Percentiles rank a stretch among this genome's conserved stretches.
Conservation (phyloP, 2,888 invertebrate genomes). For the Eristalis arbustorum region DNA sequence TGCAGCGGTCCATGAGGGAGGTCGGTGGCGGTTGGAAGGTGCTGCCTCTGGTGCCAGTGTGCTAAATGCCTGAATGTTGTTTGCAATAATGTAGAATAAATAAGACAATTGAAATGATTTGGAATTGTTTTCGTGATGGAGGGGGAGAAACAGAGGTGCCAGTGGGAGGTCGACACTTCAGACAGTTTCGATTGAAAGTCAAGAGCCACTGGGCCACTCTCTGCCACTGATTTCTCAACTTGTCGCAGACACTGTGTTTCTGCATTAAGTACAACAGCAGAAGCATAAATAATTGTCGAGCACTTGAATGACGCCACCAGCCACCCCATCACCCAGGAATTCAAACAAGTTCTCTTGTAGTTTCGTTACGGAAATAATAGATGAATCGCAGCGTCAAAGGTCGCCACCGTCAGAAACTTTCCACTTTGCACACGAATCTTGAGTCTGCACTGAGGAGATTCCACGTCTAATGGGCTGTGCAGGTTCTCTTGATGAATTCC, state of each 20-base stretch:
- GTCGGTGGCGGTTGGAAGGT: neutral
- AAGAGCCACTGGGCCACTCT: neutral
- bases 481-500: neutral
- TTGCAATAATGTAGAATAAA: conserved; percentile 40
- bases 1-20: neutral
- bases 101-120: conserved; percentile 6
- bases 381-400: conserved; percentile 6
- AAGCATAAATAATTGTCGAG: conserved; percentile 48
- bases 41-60: neutral
- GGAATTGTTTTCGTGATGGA: neutral
- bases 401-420: conserved; percentile 27
- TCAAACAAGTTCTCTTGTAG: conserved; percentile 35
- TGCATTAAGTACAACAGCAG: neutral
- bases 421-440: conserved; percentile 35
- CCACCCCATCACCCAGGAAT: neutral
- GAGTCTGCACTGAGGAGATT: conserved; percentile 33
- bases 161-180: neutral
- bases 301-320: conserved; percentile 34
- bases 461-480: conserved; percentile 2
- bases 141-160: too few relatives aligned
- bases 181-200: neutral
- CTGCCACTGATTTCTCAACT: too few relatives aligned
- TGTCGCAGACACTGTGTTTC: neutral
- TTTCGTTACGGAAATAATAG: conserved; percentile 10
- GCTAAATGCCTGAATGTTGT: conserved; percentile 7